phyloP scores from a whole-genome alignment of 2,797 vertebrate species.

The Scleropages formosus region DNA sequence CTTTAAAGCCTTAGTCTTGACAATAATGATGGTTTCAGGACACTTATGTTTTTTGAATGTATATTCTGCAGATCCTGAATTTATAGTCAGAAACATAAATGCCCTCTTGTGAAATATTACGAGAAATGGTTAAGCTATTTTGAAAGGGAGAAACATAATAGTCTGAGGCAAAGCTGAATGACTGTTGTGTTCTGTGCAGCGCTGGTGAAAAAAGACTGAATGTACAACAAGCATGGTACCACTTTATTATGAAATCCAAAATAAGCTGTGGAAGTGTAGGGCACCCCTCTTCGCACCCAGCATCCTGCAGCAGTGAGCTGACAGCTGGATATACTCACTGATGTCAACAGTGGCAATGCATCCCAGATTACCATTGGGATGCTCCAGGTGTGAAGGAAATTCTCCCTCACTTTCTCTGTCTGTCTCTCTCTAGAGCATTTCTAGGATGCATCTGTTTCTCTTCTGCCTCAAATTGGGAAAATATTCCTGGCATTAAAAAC shows the following conservation, averaged over 20 bases:
- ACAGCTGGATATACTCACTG: slow-evolving; percentile 5
- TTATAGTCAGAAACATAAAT: too few relatives aligned
- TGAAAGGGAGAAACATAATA: too few relatives aligned
- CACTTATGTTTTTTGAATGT: too few relatives aligned
- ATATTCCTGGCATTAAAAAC: background rate
- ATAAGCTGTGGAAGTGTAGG: background rate
- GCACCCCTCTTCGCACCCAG: background rate
- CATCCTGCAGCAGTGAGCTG: background rate
- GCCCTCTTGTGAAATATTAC: too few relatives aligned
- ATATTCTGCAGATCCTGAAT: too few relatives aligned
- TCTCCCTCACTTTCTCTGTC: background rate
- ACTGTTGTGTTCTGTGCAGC: too few relatives aligned
- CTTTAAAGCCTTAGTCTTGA: too few relatives aligned
- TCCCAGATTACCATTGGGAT: slow-evolving; percentile 21
- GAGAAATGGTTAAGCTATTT: too few relatives aligned
- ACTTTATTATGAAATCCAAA: slow-evolving; percentile 6
- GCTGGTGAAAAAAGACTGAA: too few relatives aligned
- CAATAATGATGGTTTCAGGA: too few relatives aligned
- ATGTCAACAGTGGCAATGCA: background rate
- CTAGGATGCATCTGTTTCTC: background rate
- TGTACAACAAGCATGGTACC: too few relatives aligned
- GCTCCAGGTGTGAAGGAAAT: background rate
- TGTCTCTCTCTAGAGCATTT: background rate
- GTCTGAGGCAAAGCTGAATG: too few relatives aligned
- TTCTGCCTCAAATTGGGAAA: background rate